phyloP scores from a whole-genome alignment of 2,797 vertebrate genomes.

The Manis pentadactyla region DNA sequence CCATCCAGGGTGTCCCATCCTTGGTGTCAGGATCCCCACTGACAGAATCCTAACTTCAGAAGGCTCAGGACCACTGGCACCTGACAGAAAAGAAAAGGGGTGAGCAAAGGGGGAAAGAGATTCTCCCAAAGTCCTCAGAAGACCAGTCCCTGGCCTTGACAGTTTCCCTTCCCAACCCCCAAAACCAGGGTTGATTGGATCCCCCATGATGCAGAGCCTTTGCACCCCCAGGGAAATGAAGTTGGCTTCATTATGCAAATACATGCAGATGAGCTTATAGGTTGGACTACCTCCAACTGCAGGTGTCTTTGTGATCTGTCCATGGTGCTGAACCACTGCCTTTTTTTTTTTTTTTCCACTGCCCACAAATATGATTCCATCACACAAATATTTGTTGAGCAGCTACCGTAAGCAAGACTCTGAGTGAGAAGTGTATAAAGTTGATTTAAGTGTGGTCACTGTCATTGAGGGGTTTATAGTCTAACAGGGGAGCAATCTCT shows the following conservation, averaged over 20 bases:
- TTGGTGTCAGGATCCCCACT: conserved; percentile 74
- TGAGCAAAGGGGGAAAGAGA: conserved; percentile 35
- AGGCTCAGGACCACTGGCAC: conserved; percentile 77
- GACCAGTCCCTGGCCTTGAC: conserved; percentile 31
- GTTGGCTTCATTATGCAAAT: conserved; percentile 80
- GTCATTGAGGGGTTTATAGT: background rate
- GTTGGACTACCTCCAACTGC: conserved; percentile 81
- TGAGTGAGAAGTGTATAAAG: conserved; percentile 3
- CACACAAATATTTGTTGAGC: conserved; percentile 66
- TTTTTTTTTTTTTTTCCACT: conserved; percentile 6
- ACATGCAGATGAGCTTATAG: conserved; percentile 71
- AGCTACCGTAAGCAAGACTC: conserved; percentile 51
- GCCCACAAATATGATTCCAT: conserved; percentile 64
- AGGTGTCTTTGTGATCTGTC: conserved; percentile 79
- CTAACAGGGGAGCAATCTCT: conserved; percentile 44
- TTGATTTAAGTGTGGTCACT: background rate
- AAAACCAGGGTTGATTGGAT: conserved; percentile 67
- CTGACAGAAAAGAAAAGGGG: conserved; percentile 57
- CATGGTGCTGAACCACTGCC: conserved; percentile 64
- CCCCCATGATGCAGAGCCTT: conserved; percentile 71
- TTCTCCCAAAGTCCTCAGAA: conserved; percentile 43
- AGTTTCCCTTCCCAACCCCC: conserved; percentile 49
- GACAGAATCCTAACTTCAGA: conserved; percentile 76
- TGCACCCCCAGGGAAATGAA: conserved; percentile 74
- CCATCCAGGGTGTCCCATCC: conserved; percentile 77